phyloP scores from a whole-genome alignment of 2,113 vertebrate genomes.

The Datnioides undecimradiatus region DNA sequence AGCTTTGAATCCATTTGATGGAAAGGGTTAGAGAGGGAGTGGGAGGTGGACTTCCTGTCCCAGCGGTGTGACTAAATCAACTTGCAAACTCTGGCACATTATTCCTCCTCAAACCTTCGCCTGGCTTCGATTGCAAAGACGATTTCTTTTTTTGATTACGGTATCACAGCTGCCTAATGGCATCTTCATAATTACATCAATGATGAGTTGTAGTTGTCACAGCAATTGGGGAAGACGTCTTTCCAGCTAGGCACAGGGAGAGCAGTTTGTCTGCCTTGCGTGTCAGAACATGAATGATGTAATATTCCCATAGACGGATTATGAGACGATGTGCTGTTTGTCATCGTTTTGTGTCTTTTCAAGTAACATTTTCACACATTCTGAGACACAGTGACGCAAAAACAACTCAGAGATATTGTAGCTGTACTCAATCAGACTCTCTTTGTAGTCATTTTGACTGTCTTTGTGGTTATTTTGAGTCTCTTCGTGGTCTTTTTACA shows the following conservation, averaged over 20 bases:
- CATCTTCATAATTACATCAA: slow-evolving; percentile 55
- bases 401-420: background rate
- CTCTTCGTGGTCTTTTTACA: background rate
- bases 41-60: slow-evolving; percentile 50
- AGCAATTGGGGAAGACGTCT: slow-evolving; percentile 36
- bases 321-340: background rate
- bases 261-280: slow-evolving; percentile 6
- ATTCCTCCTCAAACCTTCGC: slow-evolving; percentile 15
- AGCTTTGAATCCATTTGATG: slow-evolving; percentile 36
- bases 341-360: no score
- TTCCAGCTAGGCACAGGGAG: background rate
- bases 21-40: slow-evolving; percentile 18
- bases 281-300: slow-evolving; percentile 29
- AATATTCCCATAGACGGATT: background rate
- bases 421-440: no score
- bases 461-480: background rate
- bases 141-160: slow-evolving; percentile 45
- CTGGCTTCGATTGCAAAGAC: slow-evolving; percentile 28
- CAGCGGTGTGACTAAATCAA: slow-evolving; percentile 24
- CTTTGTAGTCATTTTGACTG: background rate
- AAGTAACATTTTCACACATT: background rate
- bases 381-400: background rate
- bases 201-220: slow-evolving; percentile 52
- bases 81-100: slow-evolving; percentile 6
- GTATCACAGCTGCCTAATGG: slow-evolving; percentile 69